Conservation (phyloP, 2,113 vertebrate genomes). For the Erythrocercus mccallii region DNA sequence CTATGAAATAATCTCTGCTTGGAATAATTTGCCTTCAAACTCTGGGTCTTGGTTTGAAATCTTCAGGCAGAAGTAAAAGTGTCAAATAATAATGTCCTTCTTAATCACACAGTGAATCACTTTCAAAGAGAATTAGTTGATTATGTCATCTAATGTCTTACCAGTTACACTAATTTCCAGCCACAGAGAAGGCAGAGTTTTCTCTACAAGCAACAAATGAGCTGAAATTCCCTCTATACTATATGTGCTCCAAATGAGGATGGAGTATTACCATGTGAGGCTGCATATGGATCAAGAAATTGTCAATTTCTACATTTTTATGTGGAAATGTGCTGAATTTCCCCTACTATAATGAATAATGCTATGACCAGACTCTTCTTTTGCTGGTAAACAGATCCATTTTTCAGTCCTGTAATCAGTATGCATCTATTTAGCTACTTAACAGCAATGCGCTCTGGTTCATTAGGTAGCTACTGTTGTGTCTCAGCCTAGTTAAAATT, state of each 20-base stretch:
- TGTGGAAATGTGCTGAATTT: constrained; percentile 12
- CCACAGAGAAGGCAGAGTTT: neutral
- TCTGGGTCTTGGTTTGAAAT: neutral
- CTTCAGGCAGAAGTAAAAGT: neutral
- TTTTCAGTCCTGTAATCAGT: constrained; percentile 77
- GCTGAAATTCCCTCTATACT: neutral
- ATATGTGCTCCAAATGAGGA: neutral
- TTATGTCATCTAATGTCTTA: neutral
- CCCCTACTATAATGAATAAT: constrained; percentile 15
- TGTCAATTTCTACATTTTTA: neutral
- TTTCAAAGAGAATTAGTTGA: neutral
- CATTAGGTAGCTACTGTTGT: constrained; percentile 82
- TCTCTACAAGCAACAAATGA: neutral
- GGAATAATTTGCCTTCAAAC: constrained; percentile 7
- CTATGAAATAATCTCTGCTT: constrained; percentile 25
- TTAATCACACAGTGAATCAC: neutral
- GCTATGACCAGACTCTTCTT: constrained; percentile 20
- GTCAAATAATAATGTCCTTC: constrained; percentile 10
- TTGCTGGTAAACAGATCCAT: constrained; percentile 71
- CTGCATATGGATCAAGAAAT: neutral
- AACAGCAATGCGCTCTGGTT: constrained; percentile 75
- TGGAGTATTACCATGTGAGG: neutral
- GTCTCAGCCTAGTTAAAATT: constrained; percentile 77
- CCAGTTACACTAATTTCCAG: neutral
- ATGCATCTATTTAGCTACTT: constrained; percentile 80